Conservation (phyloP, 2,113 vertebrate genomes). For the Paracyprichromis sp. region DNA sequence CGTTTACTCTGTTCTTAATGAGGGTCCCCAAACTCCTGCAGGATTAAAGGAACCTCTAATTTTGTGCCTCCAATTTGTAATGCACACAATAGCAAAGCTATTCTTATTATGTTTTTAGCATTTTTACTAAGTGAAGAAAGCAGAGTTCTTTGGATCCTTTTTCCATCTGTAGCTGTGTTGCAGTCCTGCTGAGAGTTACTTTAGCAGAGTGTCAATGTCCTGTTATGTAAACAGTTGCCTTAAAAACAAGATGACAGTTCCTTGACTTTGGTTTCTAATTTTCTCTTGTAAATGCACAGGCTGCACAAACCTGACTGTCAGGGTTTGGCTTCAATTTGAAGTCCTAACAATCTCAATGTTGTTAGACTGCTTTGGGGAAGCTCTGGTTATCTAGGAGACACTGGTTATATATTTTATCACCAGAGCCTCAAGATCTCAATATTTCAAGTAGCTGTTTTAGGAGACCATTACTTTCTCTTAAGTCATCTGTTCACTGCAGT, state of each 20-base stretch:
- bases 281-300: background rate
- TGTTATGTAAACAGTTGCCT: background rate
- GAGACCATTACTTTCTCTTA: background rate
- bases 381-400: background rate
- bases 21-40: background rate
- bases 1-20: background rate
- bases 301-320: background rate
- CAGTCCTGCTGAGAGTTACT: background rate
- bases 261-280: background rate
- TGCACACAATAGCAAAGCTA: background rate
- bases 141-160: background rate
- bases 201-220: background rate
- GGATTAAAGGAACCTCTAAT: background rate
- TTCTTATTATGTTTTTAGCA: rapidly evolving
- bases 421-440: background rate
- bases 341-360: background rate
- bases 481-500: background rate
- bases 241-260: background rate
- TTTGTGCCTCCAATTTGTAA: background rate
- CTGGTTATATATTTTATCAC: background rate
- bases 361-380: background rate
- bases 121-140: background rate
- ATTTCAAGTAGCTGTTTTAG: background rate
- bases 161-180: background rate
- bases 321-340: background rate